Evolutionary conservation across 1,140 invertebrate species (phyloP), one percentile per base, ranked within the genome.

Genomic region (Brachionus rotundiformis): DNA sequence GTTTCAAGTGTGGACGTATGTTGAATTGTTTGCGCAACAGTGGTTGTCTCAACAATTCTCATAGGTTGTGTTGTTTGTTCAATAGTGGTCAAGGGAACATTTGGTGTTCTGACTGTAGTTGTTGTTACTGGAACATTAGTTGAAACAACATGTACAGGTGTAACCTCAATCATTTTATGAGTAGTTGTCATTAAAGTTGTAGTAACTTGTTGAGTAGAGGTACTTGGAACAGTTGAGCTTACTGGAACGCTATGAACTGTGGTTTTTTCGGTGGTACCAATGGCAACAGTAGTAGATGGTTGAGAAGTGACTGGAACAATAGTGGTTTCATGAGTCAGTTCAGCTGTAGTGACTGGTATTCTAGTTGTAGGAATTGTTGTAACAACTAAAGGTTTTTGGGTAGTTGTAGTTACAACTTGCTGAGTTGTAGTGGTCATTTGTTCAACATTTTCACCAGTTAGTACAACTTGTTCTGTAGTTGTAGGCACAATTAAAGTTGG

Each of bases 231-330:
- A 54, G 6, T 11, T 41, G 39, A 65, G 31, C 23, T 65, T 25
- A 27, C 11, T 65, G 61, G 39, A 11, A 41, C 2, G 10, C 2
- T 41, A 11, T 41, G 39, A 0, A n/a, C n/a, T n/a, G 11, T 41
- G 0, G 27, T 65, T 29, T 4, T 31, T 31, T n/a, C n/a, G n/a
- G n/a, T n/a, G n/a, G n/a, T n/a, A n/a, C n/a, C n/a, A n/a, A 65
- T 7, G 25, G 29, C 36, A 25, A 44, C 68, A 44, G 68, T 73
- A 44, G 68, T 73, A n/a, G n/a, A n/a, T 73, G 68, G 19, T 73
- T 41, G 33, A 23, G 27, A 63, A 63, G 59, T 63, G 19, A 27
- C 31, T 65, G 10, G 1, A 29, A 16, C 6, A 33, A 19, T 29
- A 23, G 4, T 59, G 25, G 61, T 65, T 11, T 10, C 25, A 33